phyloP scores from a whole-genome alignment of 1,140 invertebrate genomes.

The Drosophila ercepeae region DNA sequence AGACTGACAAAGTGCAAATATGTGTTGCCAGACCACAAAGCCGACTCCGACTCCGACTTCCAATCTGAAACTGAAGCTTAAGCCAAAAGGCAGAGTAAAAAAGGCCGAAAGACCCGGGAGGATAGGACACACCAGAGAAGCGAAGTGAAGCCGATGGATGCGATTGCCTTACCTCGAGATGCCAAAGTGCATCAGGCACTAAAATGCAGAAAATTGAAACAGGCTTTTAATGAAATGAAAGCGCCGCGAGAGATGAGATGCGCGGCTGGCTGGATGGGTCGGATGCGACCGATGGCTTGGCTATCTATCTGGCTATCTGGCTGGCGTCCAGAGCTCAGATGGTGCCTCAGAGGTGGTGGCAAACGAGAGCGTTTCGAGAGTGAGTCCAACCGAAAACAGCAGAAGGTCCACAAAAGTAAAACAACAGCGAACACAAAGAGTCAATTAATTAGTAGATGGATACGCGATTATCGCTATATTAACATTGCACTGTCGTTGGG shows the following conservation, averaged over 20 bases:
- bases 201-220: conserved; percentile 83
- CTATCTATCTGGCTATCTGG: conserved; percentile 29
- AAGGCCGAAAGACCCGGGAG: background rate
- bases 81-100: conserved; percentile 28
- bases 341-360: conserved; percentile 33
- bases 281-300: background rate
- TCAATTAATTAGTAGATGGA: conserved; percentile 83
- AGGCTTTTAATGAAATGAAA: conserved; percentile 82
- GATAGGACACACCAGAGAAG: too few species aligned
- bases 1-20: conserved; percentile 70
- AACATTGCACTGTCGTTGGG: conserved; percentile 50
- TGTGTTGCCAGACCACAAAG: conserved; percentile 62
- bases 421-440: conserved; percentile 73
- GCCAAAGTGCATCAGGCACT: conserved; percentile 83
- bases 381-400: background rate
- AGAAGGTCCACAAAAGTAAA: conserved; percentile 10
- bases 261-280: conserved; percentile 4
- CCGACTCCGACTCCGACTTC: background rate
- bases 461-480: conserved; percentile 80
- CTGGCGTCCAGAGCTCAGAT: conserved; percentile 24
- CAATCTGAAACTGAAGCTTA: background rate
- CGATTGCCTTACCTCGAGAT: conserved; percentile 49
- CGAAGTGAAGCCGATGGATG: background rate
- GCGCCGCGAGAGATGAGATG: conserved; percentile 60
- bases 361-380: conserved; percentile 25